A percentile compares a stretch with the other conserved stretches of the same genome.
Evolutionary conservation across 2,113 vertebrate genomes (phyloP).

Genomic region (Sapayoa aenigma): DNA sequence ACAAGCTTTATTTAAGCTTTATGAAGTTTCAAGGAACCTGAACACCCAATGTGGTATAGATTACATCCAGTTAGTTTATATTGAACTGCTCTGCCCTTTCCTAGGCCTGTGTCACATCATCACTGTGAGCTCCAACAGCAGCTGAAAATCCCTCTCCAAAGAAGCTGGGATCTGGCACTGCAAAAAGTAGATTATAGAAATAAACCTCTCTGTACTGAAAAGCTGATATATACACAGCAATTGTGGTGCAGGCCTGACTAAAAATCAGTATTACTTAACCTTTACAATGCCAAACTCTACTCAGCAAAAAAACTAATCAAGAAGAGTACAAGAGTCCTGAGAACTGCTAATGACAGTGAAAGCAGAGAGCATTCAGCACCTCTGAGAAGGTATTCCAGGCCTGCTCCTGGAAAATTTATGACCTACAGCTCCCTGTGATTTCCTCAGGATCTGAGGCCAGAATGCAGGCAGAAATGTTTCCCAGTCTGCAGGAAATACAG

Average conservation of each 20-base stretch:
- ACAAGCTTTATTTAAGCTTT: background rate
- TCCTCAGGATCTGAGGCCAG: background rate
- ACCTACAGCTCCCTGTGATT: background rate
- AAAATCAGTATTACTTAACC: background rate
- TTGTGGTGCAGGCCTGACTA: background rate
- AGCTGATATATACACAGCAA: background rate
- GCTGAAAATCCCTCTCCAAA: background rate
- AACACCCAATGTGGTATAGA: background rate
- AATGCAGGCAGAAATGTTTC: background rate
- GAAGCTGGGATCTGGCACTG: background rate
- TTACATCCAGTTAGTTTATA: background rate
- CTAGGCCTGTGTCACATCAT: constrained; percentile 25
- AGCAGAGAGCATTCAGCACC: background rate
- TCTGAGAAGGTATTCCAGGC: background rate
- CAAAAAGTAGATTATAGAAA: background rate
- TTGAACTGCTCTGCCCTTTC: background rate
- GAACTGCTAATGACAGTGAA: background rate
- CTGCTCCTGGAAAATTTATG: background rate
- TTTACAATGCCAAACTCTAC: background rate
- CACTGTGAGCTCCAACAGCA: background rate
- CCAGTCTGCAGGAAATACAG: background rate
- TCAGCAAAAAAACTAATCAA: background rate
- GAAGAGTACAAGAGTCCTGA: background rate
- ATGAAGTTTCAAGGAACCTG: background rate
- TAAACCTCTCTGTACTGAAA: background rate